Conservation (phyloP, 2,888 invertebrate species). For the Archips xylosteana region DNA sequence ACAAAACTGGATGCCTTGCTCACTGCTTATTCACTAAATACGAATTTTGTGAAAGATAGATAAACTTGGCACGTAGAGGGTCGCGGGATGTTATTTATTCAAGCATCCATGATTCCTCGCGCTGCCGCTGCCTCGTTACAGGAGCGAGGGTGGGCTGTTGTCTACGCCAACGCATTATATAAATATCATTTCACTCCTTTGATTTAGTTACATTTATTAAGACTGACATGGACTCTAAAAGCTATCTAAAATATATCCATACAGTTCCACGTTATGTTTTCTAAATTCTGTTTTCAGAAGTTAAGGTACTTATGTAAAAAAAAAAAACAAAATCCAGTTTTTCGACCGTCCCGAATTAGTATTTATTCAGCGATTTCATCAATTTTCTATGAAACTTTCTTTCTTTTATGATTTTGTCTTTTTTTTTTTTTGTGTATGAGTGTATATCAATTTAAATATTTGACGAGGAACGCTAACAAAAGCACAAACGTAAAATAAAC, state of each 20-base stretch:
- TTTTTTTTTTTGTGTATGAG: too few relatives aligned
- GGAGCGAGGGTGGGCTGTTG: constrained; percentile 13
- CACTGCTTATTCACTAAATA: constrained; percentile 17
- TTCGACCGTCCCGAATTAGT: too few relatives aligned
- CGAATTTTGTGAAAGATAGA: constrained; percentile 23
- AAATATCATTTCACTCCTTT: background rate
- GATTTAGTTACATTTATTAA: background rate
- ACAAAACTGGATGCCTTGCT: background rate
- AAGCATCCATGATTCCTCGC: constrained; percentile 48
- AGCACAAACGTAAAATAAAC: too few relatives aligned
- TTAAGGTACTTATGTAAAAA: too few relatives aligned
- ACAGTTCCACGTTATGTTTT: too few relatives aligned
- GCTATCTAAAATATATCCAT: background rate
- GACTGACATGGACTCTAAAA: background rate
- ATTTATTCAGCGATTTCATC: too few relatives aligned
- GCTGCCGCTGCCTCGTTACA: constrained; percentile 20
- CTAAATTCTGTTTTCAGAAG: too few relatives aligned
- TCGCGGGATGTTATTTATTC: constrained; percentile 49
- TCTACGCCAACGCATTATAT: constrained; percentile 14
- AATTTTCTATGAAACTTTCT: too few relatives aligned
- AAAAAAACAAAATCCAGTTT: too few relatives aligned
- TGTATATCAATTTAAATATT: too few relatives aligned
- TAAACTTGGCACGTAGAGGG: constrained; percentile 32
- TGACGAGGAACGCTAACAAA: too few relatives aligned
- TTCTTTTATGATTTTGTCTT: too few relatives aligned